Evolutionary conservation across 2,888 invertebrate species (phyloP).

Genomic region (Eristalinus aeneus): DNA sequence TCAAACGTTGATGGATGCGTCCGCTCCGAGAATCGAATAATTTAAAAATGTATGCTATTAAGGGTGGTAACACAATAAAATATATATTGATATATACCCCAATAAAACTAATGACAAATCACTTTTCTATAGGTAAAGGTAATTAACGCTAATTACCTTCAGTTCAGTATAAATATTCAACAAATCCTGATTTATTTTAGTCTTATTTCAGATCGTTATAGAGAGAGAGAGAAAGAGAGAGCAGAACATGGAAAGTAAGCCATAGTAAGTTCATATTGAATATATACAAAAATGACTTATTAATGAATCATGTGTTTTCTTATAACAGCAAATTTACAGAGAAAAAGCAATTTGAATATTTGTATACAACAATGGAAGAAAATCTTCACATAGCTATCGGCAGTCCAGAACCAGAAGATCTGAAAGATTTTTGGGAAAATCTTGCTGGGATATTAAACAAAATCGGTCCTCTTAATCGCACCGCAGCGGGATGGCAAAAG

Average conservation of each 20-base stretch:
- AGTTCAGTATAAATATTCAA: not conserved
- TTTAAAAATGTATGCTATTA: not conserved
- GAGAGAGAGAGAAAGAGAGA: not conserved
- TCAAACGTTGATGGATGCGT: slow-evolving; percentile 23
- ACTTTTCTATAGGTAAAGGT: not conserved
- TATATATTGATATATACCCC: not conserved
- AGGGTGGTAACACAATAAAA: not conserved
- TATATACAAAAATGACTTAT: not conserved
- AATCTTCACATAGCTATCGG: not conserved
- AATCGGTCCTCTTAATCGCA: not conserved
- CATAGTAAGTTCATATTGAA: not conserved
- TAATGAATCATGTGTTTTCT: not conserved
- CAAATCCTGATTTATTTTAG: not conserved
- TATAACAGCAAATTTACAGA: not conserved
- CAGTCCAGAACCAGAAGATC: not conserved
- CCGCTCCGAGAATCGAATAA: slow-evolving; percentile 47
- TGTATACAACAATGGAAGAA: not conserved
- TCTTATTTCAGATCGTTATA: no score
- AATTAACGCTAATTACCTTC: not conserved
- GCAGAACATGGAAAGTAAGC: not conserved
- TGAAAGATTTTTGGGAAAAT: not conserved
- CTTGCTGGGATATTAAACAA: not conserved
- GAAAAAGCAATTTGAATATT: not conserved
- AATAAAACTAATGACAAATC: not conserved
- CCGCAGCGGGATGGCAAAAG: not conserved